Base-by-base conservation (phyloP, 2,113 vertebrate species). In the Pyxicephalus adspersus region DNA sequence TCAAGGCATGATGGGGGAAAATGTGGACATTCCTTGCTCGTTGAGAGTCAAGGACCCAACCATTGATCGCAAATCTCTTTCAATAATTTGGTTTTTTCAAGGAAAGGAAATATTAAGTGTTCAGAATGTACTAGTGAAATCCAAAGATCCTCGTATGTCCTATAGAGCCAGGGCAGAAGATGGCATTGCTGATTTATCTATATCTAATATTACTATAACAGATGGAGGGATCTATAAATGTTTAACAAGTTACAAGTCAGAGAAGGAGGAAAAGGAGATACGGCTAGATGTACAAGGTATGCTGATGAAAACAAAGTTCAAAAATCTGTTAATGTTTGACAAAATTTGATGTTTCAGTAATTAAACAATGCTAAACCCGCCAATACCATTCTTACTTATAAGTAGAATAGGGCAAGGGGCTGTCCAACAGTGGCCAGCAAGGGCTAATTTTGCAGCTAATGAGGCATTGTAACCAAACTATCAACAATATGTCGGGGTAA, bases 201-300 rank as follows among this genome's bases (percentile, higher is more conserved):
- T 76, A n/a, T 50, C 74, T 6, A 64, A 52, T 19, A n/a, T 51
- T 0, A 15, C 20, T 2, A 11, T 64, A 17, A 52, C 31, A 5
- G 60, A 76, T 64, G 74, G 57, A 2, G 74, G 74, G 15, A 20
- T 76, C 18, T 76, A 76, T 61, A 76, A 5, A 15, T 76, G 74
- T 25, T n/a, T 45, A 7, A 23, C 64, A 22, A 23, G 28, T 7
- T 76, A 76, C 34, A 60, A 22, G 26, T 26, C 60, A n/a, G 7
- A 51, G 23, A 52, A 11, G 16, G n/a, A 52, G 25, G 57, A 76
- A 19, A 45, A 28, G 11, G 38, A 76, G 7, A 19, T 76, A 23
- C 7, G 29, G 17, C 29, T 76, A 17, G 60, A 64, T n/a, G 54
- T 76, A 52, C 60, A 52, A 52, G 74, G 74, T 76, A 64, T n/a